phyloP scores from a whole-genome alignment of 2,888 invertebrate genomes.

The Tenthredo mesomela region DNA sequence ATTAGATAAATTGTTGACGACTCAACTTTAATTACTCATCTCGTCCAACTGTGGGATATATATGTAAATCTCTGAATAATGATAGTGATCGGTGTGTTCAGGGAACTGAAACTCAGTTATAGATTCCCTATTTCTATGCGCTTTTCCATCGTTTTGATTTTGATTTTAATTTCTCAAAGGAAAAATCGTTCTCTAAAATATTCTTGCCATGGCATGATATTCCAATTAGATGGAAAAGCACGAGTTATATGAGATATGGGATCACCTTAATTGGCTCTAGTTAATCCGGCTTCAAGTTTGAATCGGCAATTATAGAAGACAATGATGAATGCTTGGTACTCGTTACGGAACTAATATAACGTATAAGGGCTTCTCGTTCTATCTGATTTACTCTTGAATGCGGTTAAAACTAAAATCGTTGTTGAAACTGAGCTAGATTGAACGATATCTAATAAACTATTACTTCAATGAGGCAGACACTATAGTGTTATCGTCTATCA shows the following conservation, averaged over 20 bases:
- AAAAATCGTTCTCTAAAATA: too few species aligned
- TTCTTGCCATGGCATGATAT: too few species aligned
- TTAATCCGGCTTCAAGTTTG: background rate
- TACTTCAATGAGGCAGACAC: background rate
- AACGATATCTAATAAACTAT: slow-evolving; percentile 2
- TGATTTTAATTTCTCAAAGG: too few species aligned
- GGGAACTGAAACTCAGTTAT: background rate
- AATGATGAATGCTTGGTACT: background rate
- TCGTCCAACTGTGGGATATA: background rate
- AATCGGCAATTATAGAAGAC: background rate
- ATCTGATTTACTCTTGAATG: background rate
- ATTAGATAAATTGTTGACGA: background rate
- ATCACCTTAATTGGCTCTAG: background rate
- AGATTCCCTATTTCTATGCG: background rate
- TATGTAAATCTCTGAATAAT: background rate
- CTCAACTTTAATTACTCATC: background rate
- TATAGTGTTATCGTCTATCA: background rate
- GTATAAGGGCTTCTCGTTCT: background rate
- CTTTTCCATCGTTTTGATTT: too few species aligned
- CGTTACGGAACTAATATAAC: background rate
- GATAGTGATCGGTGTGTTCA: background rate
- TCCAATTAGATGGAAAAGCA: too few species aligned
- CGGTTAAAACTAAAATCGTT: background rate
- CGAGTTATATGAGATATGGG: too few species aligned
- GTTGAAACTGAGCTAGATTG: background rate